These are phyloP conservation scores for Psylliodes chrysocephalus DNA, from an alignment of 2,888 invertebrate genomes.

Conservation along the genomic window DNA sequence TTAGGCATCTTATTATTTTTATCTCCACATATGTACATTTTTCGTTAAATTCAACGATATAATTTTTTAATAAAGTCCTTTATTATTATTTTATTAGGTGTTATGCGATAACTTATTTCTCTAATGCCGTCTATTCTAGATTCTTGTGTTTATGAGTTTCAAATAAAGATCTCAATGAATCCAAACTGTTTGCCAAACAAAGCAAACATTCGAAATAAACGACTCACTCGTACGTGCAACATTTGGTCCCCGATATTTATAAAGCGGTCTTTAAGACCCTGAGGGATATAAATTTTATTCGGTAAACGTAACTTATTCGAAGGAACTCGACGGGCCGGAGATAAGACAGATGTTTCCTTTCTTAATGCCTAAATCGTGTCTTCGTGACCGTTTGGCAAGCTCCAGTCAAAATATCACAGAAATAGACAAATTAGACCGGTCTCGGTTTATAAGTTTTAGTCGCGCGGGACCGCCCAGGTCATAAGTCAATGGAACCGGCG, in stretches of 20 bases:
- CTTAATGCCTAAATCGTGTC: conserved; percentile 54
- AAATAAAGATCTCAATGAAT: neutral
- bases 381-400: conserved; percentile 48
- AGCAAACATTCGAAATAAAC: neutral
- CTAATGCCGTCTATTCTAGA: no score
- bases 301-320: conserved; percentile 3
- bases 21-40: no score
- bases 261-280: conserved; percentile 20
- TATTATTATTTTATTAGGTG: no score
- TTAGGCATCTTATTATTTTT: no score
- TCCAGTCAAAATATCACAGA: conserved; percentile 54
- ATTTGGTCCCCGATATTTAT: conserved; percentile 33
- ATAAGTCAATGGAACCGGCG: conserved; percentile 37
- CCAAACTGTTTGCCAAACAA: neutral
- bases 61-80: no score
- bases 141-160: no score
- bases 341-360: conserved; percentile 43
- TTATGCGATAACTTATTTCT: no score
- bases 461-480: conserved; percentile 37
- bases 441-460: conserved; percentile 36
- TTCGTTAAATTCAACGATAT: no score
- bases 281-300: conserved; percentile 30
- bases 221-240: neutral
- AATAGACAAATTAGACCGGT: conserved; percentile 54
- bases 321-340: conserved; percentile 4